These are phyloP conservation scores for Drosophila merina DNA, from an alignment of 2,888 invertebrate genomes.

Conservation along the genomic window DNA sequence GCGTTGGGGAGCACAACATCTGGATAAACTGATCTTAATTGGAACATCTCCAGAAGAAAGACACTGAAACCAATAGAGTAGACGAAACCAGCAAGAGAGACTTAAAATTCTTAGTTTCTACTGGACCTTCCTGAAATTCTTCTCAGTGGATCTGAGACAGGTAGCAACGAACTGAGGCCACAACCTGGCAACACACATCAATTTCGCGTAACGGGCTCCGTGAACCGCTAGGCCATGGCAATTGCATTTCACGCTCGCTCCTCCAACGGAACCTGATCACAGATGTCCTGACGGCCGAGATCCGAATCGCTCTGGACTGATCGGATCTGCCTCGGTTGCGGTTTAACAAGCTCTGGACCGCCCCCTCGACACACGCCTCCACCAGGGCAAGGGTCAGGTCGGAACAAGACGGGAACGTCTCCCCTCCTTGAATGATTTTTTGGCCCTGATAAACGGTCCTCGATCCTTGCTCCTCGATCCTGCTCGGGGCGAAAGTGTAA, in stretches of 20 bases:
- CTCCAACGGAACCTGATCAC: conserved; percentile 67
- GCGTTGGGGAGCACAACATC: conserved; percentile 49
- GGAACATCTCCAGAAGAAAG: conserved; percentile 54
- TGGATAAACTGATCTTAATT: conserved; percentile 74
- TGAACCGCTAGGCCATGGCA: conserved; percentile 66
- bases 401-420: conserved; percentile 6
- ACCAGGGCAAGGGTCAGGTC: background rate
- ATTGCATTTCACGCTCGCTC: conserved; percentile 64
- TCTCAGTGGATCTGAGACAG: conserved; percentile 29
- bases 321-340: conserved; percentile 66
- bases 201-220: conserved; percentile 70
- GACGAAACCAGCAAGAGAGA: background rate
- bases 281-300: conserved; percentile 73
- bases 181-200: conserved; percentile 51
- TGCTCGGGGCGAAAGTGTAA: conserved; percentile 68
- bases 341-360: conserved; percentile 81
- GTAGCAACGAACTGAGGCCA: conserved; percentile 29
- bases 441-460: conserved; percentile 38
- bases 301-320: conserved; percentile 52
- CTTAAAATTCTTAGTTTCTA: background rate
- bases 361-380: conserved; percentile 70
- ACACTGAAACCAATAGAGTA: conserved; percentile 5
- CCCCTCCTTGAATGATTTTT: conserved; percentile 30
- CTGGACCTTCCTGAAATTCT: background rate
- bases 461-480: conserved; percentile 7